These are phyloP conservation scores for Pseudococcus viburni DNA, from an alignment of 2,888 invertebrate genomes.

Conservation along the genomic window DNA sequence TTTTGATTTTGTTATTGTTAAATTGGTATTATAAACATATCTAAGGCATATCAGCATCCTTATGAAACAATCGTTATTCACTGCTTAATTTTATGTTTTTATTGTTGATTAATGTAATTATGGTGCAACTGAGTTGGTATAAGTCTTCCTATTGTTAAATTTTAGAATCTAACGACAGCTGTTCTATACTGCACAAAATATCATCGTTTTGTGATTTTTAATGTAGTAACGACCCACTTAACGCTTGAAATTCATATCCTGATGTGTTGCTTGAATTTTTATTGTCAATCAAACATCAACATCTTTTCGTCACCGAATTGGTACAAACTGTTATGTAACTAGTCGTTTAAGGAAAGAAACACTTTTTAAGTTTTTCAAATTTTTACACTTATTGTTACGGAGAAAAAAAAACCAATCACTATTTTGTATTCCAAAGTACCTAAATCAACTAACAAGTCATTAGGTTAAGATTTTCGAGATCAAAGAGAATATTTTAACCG, in stretches of 20 bases:
- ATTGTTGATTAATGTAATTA: conserved; percentile 32
- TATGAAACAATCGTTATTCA: conserved; percentile 33
- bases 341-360: not conserved
- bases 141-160: conserved; percentile 50
- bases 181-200: not conserved
- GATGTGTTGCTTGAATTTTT: not conserved
- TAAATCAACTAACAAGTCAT: conserved; percentile 46
- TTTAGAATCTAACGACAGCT: not conserved
- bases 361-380: not conserved
- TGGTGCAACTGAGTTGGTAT: not conserved
- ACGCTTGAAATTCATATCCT: not conserved
- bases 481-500: not conserved
- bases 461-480: conserved; percentile 37
- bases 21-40: conserved; percentile 20
- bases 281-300: not conserved
- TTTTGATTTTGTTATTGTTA: not conserved
- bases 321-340: not conserved
- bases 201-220: not conserved
- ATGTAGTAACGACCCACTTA: not conserved
- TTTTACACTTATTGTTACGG: not conserved
- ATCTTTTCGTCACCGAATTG: not conserved
- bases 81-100: conserved; percentile 44
- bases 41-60: conserved; percentile 37
- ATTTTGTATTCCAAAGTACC: not conserved
- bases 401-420: not conserved